Evolutionary conservation across 2,113 vertebrate species (phyloP), one percentile per base, ranked within the genome.

Genomic region (Sebastes schlegelii): DNA sequence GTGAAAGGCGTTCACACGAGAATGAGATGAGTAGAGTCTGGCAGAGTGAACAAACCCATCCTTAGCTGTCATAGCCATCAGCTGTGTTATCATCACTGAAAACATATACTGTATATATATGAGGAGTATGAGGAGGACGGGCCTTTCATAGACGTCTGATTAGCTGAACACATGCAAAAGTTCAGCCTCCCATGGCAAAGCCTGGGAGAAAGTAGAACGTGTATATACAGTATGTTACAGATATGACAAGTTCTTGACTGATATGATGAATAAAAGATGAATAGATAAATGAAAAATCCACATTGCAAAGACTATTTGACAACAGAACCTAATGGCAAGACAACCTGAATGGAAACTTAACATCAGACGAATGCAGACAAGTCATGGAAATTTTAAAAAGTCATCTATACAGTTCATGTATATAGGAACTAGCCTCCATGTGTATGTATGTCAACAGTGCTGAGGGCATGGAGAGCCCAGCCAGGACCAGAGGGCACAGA

Each of bases 401-500:
- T 34, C 43, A 19, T 13, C 8, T 62, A 34, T 43, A 69, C 8
- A 67, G 46, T 60, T 40, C 40, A 11, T 74, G 82, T 75, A 48
- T 76, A 60, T 57, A 70, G 75, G 63, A 52, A 57, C 26, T 13
- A 60, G 74, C 21, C 74, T 81, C 70, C 81, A 67, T 77, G 77
- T 83, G 78, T 71, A 48, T 73, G 82, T 84, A 68, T 87, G 73
- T 91, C 77, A 89, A 69, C 86, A 74, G 87, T 34, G 86, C 51
- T 77, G 86, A 85, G 84, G 92, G 83, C 78, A 86, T 14, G 67
- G 74, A 80, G 83, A 81, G 72, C 74, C 81, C 82, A 82, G 86
- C 88, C 86, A 82, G 86, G 60, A 74, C 85, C 52, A 58, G 91
- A 80, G 92, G 91, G 87, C 91, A 92, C 21, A 0, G 23, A 75